Base-by-base conservation (phyloP, 2,888 invertebrate species). In the Metalampra italica region DNA sequence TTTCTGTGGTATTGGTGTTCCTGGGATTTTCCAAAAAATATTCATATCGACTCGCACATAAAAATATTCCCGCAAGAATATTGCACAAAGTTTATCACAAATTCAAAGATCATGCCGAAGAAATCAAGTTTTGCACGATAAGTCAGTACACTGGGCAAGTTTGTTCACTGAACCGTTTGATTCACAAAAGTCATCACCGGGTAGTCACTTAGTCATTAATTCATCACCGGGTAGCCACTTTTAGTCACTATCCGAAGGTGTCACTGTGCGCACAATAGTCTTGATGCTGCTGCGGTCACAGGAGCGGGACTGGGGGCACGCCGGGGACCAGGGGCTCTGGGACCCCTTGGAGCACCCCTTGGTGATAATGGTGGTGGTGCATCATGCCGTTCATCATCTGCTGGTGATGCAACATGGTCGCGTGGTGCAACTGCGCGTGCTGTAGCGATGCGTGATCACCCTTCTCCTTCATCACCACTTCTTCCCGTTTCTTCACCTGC, bases 401-500 rank as follows among this genome's bases (percentile, higher is more conserved):
- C 62, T 90, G 90, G 61, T 88, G 88, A 54, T 90, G 90, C n/a
- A 90, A 68, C 81, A 90, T 88, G 9, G 90, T 89, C 9, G 89
- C 85, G 68, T 90, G 90, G 56, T 90, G 90, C n/a, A 90, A 66
- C 57, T 89, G 90, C 40, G 87, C 88, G 62, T 89, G 88, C 52
- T 90, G 90, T 9, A 90, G 64, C 8, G 89, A 87, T 30, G 89
- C 83, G 58, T 90, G 90, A 49, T 86, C 88, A 0, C 90, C 90
- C 55, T 92, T 92, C 57, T 92, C 92, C 57, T 92, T 92, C 82
- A 91, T 90, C 29, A 90, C 86, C 9, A 91, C 91, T 65, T 96
- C 95, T 57, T 94, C 94, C 39, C 94, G 93, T 83, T 97, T 97
- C 77, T 97, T 97, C 39, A 88, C 88, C 75, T 96, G 95, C 79